phyloP scores from a whole-genome alignment of 2,888 invertebrate species.

The Exocentrus adspersus region DNA sequence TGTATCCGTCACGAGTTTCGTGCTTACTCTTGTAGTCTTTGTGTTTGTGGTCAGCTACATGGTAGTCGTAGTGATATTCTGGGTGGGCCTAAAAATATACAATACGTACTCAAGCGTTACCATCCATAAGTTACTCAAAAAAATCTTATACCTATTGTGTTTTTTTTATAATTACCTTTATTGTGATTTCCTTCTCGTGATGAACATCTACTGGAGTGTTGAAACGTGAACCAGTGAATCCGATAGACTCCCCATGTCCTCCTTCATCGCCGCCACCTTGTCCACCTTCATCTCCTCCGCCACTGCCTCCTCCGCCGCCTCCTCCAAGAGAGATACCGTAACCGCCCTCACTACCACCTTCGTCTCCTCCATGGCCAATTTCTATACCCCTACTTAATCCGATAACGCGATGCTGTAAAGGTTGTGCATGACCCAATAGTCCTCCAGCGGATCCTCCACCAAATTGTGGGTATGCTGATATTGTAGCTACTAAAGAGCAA shows the following conservation, averaged over 20 bases:
- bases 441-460: constrained; percentile 48
- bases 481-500: constrained; percentile 32
- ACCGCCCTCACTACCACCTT: constrained; percentile 26
- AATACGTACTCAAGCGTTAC: no score
- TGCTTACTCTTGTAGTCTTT: constrained; percentile 58
- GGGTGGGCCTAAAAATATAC: constrained; percentile 53
- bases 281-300: constrained; percentile 26
- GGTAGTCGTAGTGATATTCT: constrained; percentile 58
- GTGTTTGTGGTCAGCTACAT: constrained; percentile 56
- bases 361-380: constrained; percentile 35
- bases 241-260: constrained; percentile 36
- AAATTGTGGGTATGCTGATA: constrained; percentile 41
- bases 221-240: constrained; percentile 51
- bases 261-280: constrained; percentile 29
- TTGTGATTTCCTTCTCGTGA: constrained; percentile 53
- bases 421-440: constrained; percentile 44
- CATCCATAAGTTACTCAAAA: no score
- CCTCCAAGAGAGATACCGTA: constrained; percentile 20
- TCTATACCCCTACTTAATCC: constrained; percentile 51
- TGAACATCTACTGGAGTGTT: constrained; percentile 54
- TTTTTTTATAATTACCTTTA: constrained; percentile 54
- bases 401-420: constrained; percentile 41
- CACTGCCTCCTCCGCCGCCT: constrained; percentile 24
- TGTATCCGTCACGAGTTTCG: constrained; percentile 59
- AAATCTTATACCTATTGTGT: no score